Percentiles rank a stretch among this genome's conserved stretches.
phyloP scores from a whole-genome alignment of 2,113 vertebrate genomes.

The Elgaria multicarinata region DNA sequence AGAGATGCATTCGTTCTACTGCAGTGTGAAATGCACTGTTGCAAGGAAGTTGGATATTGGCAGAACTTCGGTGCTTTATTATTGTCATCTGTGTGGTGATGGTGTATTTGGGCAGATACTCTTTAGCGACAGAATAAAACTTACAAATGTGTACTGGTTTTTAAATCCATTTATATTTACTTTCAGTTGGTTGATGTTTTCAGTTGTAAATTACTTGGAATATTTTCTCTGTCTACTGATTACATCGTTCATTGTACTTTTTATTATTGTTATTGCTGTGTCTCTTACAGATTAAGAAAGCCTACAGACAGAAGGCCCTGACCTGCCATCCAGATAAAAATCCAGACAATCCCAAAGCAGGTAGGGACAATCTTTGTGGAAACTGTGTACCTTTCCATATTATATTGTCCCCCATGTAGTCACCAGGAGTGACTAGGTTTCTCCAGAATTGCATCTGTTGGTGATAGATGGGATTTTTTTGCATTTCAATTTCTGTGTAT shows the following conservation, averaged over 20 bases:
- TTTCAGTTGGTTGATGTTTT: not conserved
- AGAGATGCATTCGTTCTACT: not conserved
- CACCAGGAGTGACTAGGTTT: not conserved
- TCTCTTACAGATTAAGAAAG: constrained; percentile 91
- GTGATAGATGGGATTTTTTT: accelerated
- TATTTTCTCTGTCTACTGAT: not conserved
- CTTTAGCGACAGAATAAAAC: not conserved
- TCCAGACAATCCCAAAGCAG: constrained; percentile 94
- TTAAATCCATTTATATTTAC: not conserved
- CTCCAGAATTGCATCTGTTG: not conserved
- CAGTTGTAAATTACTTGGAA: not conserved
- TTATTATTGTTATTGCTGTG: constrained; percentile 23
- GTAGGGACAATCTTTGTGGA: constrained; percentile 69
- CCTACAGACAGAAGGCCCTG: constrained; percentile 92
- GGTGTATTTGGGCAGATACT: accelerated
- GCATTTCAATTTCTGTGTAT: accelerated
- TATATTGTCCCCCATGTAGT: accelerated
- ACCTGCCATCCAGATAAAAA: constrained; percentile 98
- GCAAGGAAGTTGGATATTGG: not conserved
- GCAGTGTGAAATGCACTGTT: not conserved
- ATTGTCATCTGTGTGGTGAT: not conserved
- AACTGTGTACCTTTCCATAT: not conserved
- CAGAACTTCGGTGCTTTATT: not conserved
- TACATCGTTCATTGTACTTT: constrained; percentile 16
- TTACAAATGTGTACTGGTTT: not conserved